These are phyloP conservation scores for Anguilla japonica DNA, from an alignment of 2,113 vertebrate genomes.

Conservation along the genomic window DNA sequence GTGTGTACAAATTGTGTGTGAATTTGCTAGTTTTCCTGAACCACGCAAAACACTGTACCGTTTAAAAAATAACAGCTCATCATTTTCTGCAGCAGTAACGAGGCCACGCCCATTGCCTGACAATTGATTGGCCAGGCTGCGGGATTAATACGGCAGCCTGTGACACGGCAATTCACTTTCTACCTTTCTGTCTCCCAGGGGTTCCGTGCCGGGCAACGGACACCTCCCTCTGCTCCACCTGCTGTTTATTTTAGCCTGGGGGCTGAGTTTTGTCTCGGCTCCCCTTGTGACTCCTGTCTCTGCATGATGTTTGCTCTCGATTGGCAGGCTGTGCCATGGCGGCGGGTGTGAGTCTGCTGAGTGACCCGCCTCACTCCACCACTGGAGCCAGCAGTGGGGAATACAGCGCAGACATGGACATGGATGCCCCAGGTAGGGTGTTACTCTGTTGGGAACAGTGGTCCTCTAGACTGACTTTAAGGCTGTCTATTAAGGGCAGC, in stretches of 20 bases:
- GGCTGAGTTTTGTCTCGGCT: neutral
- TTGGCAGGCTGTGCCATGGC: constrained; percentile 79
- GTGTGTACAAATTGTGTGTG: neutral
- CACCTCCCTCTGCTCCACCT: constrained; percentile 25
- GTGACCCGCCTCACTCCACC: constrained; percentile 67
- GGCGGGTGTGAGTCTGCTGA: constrained; percentile 81
- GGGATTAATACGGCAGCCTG: constrained; percentile 36
- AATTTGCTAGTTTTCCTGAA: neutral
- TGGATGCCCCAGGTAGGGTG: constrained; percentile 80
- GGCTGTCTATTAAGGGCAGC: neutral
- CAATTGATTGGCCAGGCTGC: constrained; percentile 39
- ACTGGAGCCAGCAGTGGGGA: constrained; percentile 60
- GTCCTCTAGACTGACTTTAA: neutral
- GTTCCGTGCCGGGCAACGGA: constrained; percentile 46
- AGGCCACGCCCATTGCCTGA: constrained; percentile 31
- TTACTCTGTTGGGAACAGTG: neutral
- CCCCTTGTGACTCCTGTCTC: neutral
- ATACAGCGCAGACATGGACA: constrained; percentile 52
- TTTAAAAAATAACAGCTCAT: neutral
- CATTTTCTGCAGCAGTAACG: neutral
- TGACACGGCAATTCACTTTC: constrained; percentile 42
- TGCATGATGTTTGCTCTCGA: constrained; percentile 47
- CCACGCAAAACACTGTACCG: neutral
- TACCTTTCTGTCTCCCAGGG: constrained; percentile 40
- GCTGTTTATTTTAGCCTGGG: constrained; percentile 42